Evolutionary conservation across 2,797 vertebrate genomes (phyloP).

Genomic region (Lagorchestes hirsutus): DNA sequence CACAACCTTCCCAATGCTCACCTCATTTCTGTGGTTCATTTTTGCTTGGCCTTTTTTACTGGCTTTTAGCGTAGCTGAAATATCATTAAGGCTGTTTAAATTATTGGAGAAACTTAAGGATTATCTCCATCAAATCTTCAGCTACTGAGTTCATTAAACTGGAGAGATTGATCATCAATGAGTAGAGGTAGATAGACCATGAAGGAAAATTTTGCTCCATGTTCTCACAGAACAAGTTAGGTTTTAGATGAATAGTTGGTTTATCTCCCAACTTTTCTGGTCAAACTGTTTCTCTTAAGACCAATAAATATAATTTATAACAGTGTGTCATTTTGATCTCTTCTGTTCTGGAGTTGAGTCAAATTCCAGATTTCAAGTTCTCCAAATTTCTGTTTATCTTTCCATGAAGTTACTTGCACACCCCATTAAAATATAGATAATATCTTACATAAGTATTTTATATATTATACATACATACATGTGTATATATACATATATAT

Average conservation of each 20-base stretch:
- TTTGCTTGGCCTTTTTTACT: not conserved
- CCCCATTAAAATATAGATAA: too few relatives aligned
- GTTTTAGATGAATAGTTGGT: not conserved
- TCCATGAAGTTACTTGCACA: not conserved
- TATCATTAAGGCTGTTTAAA: not conserved
- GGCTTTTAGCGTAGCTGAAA: not conserved
- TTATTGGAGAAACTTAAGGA: not conserved
- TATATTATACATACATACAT: not conserved
- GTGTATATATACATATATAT: not conserved
- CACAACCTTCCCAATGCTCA: not conserved
- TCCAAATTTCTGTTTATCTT: not conserved
- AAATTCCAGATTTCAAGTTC: not conserved
- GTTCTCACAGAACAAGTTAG: not conserved
- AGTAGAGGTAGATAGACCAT: not conserved
- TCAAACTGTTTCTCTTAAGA: not conserved
- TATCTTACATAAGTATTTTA: too few relatives aligned
- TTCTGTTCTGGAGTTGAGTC: not conserved
- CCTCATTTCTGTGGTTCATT: not conserved
- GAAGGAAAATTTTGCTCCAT: not conserved
- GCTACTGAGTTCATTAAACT: not conserved
- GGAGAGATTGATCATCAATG: not conserved
- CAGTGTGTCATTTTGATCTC: not conserved
- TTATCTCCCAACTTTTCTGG: not conserved
- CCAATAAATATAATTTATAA: not conserved
- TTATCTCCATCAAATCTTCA: not conserved